Base-by-base conservation (phyloP, 2,113 vertebrate species). In the Meriones unguiculatus region DNA sequence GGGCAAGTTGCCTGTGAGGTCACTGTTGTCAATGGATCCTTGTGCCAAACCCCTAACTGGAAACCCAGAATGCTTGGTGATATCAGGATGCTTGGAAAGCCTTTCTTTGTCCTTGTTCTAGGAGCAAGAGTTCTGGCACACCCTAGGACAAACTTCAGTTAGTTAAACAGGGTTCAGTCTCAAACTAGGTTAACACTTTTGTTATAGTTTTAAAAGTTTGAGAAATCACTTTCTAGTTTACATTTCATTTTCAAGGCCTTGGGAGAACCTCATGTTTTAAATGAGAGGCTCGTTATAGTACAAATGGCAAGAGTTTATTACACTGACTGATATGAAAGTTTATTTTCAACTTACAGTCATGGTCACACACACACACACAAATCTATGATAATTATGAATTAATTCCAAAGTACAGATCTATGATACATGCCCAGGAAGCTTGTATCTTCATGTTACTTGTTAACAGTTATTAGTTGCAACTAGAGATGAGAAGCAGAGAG, bases 121-220 rank as follows among this genome's bases (percentile, higher is more conserved):
- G 17, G 4, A n/a, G 4, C 22, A 2, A 0, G 6, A 20, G 25
- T 5, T 11, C 18, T 41, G 38, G 22, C 9, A 41, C 14, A 8
- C 2, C 0, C 11, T 24, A 24, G 4, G 3, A 0, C 25, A 75
- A 4, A 13, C 0, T 0, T 59, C n/a, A 38, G 22, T 35, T 30
- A 50, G 77, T 32, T 17, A 13, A 46, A n/a, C 0, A 3, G 10
- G 30, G 50, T 15, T n/a, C n/a, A 57, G 57, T 11, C 20, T 84
- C 41, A 64, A 15, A 38, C 9, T 5, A 50, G 25, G 54, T 72
- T 57, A 25, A 7, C 2, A 1, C 15, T 20, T 82, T 20, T 82
- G 38, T 4, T 25, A 32, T 11, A 38, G 38, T 96, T 86, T 93
- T 73, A 38, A 1, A 25, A 84, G 64, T 17, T 1, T 8, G 50